Base-by-base conservation (phyloP, 2,113 vertebrate genomes). In the Alethe diademata region DNA sequence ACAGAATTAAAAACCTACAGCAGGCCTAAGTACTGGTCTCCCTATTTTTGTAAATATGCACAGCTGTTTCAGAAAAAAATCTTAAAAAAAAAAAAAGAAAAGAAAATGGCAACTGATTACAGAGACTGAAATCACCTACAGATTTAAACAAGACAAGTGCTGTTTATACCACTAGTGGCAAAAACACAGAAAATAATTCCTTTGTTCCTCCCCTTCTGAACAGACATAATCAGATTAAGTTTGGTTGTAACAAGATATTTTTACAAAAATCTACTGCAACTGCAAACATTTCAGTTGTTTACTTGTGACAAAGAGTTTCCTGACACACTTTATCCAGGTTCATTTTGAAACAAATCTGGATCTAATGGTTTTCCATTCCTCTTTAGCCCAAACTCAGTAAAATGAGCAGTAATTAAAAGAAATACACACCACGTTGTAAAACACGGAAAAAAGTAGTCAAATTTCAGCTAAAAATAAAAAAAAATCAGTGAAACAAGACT, bases 21-120 rank as follows among this genome's bases (percentile, higher is more conserved):
- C 3, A 70, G 40, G 48, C 31, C 48, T 73, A 57, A 90, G 56
- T 11, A 38, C 50, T 83, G 14, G 18, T 62, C 17, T 76, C 54
- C 75, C 58, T 87, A 1, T 50, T 83, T 81, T 76, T 62, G 45
- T 67, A 96, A 95, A 91, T 94, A 91, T 22, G 50, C 90, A 82
- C 89, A 96, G 88, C 62, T 95, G 93, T 82, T 87, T 71, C 62
- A 60, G 48, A 65, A 92, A 82, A 84, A 78, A 15, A 19, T 29
- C 23, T n/a, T 93, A 22, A 33, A 25, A 19, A 56, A 28, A 36
- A 56, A 22, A 36, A 64, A 35, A n/a, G 14, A 28, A 36, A 19
- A 56, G 19, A 36, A 64, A 78, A 78, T 17, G 6, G 28, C 67
- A 40, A n/a, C 13, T 45, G 24, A 91, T 43, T 48, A 23, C 35